phyloP scores from a whole-genome alignment of 1,140 invertebrate genomes.

The Lasioglossum albipes region DNA sequence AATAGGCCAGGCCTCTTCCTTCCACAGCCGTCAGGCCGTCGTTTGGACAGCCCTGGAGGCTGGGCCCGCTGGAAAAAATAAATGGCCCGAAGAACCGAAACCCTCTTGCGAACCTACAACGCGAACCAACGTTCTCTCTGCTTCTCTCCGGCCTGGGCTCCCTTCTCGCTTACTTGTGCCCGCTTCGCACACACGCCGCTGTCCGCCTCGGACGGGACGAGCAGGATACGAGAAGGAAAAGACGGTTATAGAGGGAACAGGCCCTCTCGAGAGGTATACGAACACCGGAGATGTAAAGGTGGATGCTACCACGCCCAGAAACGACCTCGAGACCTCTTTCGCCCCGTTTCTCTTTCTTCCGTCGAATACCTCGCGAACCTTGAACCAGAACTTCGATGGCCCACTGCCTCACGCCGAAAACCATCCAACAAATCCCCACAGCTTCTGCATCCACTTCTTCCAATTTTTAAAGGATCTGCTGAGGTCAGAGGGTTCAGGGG shows the following conservation, averaged over 20 bases:
- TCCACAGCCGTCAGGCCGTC: constrained; percentile 63
- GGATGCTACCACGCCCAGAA: constrained; percentile 73
- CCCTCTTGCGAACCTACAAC: constrained; percentile 20
- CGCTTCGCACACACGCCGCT: constrained; percentile 25
- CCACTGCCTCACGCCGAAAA: constrained; percentile 7
- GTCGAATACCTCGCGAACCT: constrained; percentile 52
- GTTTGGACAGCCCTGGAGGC: constrained; percentile 70
- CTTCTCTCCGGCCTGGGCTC: too few relatives aligned
- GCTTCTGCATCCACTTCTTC: too few relatives aligned
- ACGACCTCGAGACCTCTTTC: constrained; percentile 70
- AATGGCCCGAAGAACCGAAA: constrained; percentile 70
- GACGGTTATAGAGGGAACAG: constrained; percentile 53
- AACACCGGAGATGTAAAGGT: constrained; percentile 63
- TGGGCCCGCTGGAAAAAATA: constrained; percentile 66
- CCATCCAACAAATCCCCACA: too few relatives aligned
- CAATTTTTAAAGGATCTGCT: too few relatives aligned
- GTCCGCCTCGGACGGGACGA: constrained; percentile 41
- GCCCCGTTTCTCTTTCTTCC: constrained; percentile 51
- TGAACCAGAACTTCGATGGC: constrained; percentile 25
- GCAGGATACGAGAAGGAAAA: constrained; percentile 57
- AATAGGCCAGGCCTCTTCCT: constrained; percentile 63
- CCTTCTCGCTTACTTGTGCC: neutral
- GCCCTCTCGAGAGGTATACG: constrained; percentile 35
- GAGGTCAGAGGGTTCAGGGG: too few relatives aligned
- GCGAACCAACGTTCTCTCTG: neutral